Conservation (phyloP, 2,797 vertebrate species). For the Brachymystax lenok region DNA sequence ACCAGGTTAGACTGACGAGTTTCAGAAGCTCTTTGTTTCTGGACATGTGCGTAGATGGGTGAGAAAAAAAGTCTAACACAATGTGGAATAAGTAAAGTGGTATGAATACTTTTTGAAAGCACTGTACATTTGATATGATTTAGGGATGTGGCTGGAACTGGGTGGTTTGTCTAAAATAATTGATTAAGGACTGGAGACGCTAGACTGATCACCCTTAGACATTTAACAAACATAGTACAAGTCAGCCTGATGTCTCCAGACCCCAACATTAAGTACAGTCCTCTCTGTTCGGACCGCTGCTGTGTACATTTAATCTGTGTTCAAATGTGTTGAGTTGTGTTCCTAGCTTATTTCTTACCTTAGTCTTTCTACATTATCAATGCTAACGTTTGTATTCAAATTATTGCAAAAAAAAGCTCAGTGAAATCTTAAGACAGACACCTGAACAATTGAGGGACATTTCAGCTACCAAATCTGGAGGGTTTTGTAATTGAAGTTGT, state of each 20-base stretch:
- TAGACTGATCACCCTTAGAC: slow-evolving; percentile 39
- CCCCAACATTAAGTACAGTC: slow-evolving; percentile 61
- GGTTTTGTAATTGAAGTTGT: slow-evolving; percentile 42
- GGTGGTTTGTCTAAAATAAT: slow-evolving; percentile 41
- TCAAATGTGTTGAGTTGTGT: slow-evolving; percentile 58
- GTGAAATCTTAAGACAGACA: slow-evolving; percentile 50
- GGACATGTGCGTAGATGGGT: too few relatives aligned
- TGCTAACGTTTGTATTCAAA: slow-evolving; percentile 75
- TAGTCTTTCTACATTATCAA: slow-evolving; percentile 77
- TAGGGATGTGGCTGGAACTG: slow-evolving; percentile 31
- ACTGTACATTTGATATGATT: slow-evolving; percentile 26
- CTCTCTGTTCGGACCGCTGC: slow-evolving; percentile 72
- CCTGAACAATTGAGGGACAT: slow-evolving; percentile 19
- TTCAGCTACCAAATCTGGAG: slow-evolving; percentile 43
- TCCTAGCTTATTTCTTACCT: slow-evolving; percentile 76
- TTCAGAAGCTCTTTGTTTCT: too few relatives aligned
- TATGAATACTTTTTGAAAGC: too few relatives aligned
- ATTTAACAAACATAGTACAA: slow-evolving; percentile 25
- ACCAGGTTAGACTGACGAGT: too few relatives aligned
- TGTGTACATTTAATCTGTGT: slow-evolving; percentile 75
- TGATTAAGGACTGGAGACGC: slow-evolving; percentile 36
- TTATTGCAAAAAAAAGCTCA: slow-evolving; percentile 30
- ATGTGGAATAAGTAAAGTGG: too few relatives aligned
- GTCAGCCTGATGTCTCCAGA: slow-evolving; percentile 47
- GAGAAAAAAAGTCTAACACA: too few relatives aligned